phyloP scores from a whole-genome alignment of 92 coral and sea anemone genomes.

The Actinostola sp. region DNA sequence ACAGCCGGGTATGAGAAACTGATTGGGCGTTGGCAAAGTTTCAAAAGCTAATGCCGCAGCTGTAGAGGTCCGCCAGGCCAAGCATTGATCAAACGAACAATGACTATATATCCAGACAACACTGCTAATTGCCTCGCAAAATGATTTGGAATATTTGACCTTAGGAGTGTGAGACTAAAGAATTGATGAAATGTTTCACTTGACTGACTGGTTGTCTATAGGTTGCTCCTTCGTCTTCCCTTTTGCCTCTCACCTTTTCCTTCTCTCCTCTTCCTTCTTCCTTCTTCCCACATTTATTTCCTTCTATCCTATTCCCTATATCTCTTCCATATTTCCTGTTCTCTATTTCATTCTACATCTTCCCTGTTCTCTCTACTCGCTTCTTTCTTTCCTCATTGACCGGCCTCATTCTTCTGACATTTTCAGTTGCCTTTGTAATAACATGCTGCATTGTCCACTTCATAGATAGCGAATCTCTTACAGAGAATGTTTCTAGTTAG shows the following conservation, averaged over 20 bases:
- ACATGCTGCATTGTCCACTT: too few species aligned
- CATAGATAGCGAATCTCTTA: too few species aligned
- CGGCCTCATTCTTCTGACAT: not conserved
- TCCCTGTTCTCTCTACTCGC: not conserved
- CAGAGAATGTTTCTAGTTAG: too few species aligned
- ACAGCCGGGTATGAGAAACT: not conserved
- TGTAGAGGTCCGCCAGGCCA: not conserved
- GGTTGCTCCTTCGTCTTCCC: too few species aligned
- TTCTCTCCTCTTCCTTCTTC: not conserved
- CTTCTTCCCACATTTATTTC: not conserved
- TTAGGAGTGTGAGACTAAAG: too few species aligned
- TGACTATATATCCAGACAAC: not conserved
- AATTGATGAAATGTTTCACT: too few species aligned
- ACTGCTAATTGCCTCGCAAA: not conserved
- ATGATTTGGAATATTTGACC: too few species aligned
- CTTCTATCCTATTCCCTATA: not conserved
- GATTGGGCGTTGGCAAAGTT: not conserved
- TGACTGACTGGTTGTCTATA: too few species aligned
- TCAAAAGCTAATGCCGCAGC: not conserved
- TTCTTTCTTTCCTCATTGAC: not conserved
- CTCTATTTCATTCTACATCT: not conserved
- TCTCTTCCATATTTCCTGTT: not conserved
- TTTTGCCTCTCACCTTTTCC: not conserved
- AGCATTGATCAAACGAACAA: not conserved
- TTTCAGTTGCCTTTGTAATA: too few species aligned